Conservation (phyloP, 2,113 vertebrate genomes). For the Pelodiscus sinensis region DNA sequence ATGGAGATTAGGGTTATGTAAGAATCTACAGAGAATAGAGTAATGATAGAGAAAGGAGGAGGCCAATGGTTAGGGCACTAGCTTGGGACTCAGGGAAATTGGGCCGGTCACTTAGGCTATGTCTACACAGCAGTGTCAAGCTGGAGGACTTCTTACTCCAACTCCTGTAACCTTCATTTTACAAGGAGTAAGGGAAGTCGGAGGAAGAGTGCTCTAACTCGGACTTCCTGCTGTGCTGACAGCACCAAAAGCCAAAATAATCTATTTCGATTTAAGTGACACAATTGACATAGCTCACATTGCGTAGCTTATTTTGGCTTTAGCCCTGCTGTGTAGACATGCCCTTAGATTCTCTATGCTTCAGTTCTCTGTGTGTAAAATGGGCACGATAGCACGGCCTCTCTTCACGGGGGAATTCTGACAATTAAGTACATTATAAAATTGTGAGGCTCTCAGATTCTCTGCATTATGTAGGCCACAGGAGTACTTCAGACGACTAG, state of each 20-base stretch:
- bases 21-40: background rate
- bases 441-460: background rate
- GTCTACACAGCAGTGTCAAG: too few relatives aligned
- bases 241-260: too few relatives aligned
- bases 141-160: too few relatives aligned
- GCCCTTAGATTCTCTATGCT: background rate
- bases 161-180: too few relatives aligned
- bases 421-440: background rate
- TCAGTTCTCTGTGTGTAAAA: background rate
- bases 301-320: too few relatives aligned
- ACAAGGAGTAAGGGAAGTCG: too few relatives aligned
- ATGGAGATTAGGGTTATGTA: background rate
- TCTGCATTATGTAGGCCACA: background rate
- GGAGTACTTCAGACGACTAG: background rate
- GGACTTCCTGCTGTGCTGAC: too few relatives aligned
- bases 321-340: too few relatives aligned
- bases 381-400: background rate
- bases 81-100: background rate
- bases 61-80: background rate
- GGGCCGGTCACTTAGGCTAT: background rate
- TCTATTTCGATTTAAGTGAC: too few relatives aligned
- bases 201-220: too few relatives aligned
- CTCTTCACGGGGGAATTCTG: background rate
- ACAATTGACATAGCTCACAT: too few relatives aligned
- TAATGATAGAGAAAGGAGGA: background rate